Evolutionary conservation across 2,888 invertebrate species (phyloP).

Genomic region (Ectemnius lituratus): DNA sequence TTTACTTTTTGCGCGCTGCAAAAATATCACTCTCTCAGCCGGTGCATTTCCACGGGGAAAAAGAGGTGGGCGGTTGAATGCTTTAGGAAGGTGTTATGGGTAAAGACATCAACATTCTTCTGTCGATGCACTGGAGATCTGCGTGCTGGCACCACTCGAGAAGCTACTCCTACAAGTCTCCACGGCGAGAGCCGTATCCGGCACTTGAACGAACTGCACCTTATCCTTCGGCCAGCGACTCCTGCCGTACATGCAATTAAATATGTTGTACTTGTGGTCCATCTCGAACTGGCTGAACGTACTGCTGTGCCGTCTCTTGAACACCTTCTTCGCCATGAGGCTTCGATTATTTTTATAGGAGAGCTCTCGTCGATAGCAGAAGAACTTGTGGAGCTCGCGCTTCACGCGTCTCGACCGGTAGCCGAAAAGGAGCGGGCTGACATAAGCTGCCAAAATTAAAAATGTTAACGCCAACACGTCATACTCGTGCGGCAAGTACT

Average conservation of each 20-base stretch:
- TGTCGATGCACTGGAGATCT: slow-evolving; percentile 82
- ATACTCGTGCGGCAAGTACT: slow-evolving; percentile 66
- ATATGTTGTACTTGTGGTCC: slow-evolving; percentile 72
- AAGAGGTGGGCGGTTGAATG: no score
- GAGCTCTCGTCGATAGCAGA: slow-evolving; percentile 76
- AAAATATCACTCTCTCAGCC: no score
- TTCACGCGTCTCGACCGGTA: slow-evolving; percentile 85
- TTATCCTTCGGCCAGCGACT: slow-evolving; percentile 74
- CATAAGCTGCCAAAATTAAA: slow-evolving; percentile 82
- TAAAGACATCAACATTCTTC: slow-evolving; percentile 75
- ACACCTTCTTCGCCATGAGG: slow-evolving; percentile 78
- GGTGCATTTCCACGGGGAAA: no score
- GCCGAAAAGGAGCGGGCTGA: slow-evolving; percentile 88
- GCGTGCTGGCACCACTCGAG: slow-evolving; percentile 82
- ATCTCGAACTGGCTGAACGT: slow-evolving; percentile 65
- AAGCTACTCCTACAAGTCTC: slow-evolving; percentile 82
- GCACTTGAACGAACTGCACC: slow-evolving; percentile 80
- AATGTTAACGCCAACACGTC: slow-evolving; percentile 71
- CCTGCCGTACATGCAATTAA: slow-evolving; percentile 74
- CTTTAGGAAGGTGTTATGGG: slow-evolving; percentile 10
- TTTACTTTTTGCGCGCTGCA: no score
- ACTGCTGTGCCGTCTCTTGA: slow-evolving; percentile 72
- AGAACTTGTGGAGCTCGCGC: slow-evolving; percentile 79
- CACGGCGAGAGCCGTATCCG: slow-evolving; percentile 80
- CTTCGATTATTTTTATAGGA: slow-evolving; percentile 76